These are phyloP conservation scores for Rotaria macrura DNA, from an alignment of 2,888 invertebrate genomes.

Conservation along the genomic window DNA sequence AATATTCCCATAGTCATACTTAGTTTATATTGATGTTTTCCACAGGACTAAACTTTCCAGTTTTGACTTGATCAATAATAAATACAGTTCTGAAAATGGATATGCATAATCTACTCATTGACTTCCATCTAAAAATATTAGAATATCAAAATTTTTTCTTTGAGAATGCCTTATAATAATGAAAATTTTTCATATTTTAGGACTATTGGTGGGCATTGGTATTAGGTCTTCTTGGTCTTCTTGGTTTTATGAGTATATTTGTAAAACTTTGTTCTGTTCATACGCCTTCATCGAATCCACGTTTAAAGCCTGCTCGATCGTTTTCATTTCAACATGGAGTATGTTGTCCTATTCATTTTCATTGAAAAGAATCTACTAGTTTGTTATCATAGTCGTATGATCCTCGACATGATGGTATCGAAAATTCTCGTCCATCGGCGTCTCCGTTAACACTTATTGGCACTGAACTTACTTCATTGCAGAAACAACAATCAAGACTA, in stretches of 20 bases:
- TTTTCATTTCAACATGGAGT: background rate
- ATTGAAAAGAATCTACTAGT: background rate
- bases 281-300: slow-evolving; percentile 92
- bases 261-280: slow-evolving; percentile 99
- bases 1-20: too few relatives aligned
- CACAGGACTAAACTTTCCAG: too few relatives aligned
- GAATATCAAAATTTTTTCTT: too few relatives aligned
- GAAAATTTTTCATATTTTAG: slow-evolving; percentile 36
- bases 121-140: too few relatives aligned
- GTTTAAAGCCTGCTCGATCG: slow-evolving; percentile 25
- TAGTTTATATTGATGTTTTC: too few relatives aligned
- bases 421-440: background rate
- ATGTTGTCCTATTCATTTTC: background rate
- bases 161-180: too few relatives aligned
- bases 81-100: too few relatives aligned
- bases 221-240: slow-evolving; percentile 75
- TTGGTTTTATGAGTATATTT: slow-evolving; percentile 90
- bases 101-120: too few relatives aligned
- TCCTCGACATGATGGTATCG: background rate
- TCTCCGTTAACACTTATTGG: background rate
- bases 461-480: background rate
- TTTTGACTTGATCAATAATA: too few relatives aligned
- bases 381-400: background rate
- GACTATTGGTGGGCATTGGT: slow-evolving; percentile 59
- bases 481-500: background rate